These are phyloP conservation scores for Gnatocerus cornutus DNA, from an alignment of 2,888 invertebrate species.

Conservation along the genomic window DNA sequence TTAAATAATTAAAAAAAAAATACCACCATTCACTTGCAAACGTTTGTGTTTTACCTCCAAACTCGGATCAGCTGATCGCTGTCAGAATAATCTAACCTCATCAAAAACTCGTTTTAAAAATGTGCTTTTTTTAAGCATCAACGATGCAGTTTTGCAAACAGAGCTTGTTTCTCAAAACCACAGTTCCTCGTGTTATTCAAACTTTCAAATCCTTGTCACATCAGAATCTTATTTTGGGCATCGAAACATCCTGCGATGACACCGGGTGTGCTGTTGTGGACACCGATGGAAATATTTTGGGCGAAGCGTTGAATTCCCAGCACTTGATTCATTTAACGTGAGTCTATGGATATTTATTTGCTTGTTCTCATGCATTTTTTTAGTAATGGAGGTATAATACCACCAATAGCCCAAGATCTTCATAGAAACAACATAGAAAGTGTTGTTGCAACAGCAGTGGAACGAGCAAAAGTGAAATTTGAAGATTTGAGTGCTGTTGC, in stretches of 20 bases:
- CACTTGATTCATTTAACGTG: constrained; percentile 78
- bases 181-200: background rate
- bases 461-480: constrained; percentile 74
- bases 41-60: too few species aligned
- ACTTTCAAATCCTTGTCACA: background rate
- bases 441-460: constrained; percentile 81
- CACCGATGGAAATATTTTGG: constrained; percentile 80
- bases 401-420: constrained; percentile 86
- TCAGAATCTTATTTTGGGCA: constrained; percentile 80
- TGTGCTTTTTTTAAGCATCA: too few species aligned
- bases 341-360: too few species aligned
- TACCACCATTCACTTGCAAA: too few species aligned
- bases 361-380: background rate
- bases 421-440: constrained; percentile 85
- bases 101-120: too few species aligned
- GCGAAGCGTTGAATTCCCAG: constrained; percentile 89
- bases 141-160: background rate
- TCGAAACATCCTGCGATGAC: constrained; percentile 98
- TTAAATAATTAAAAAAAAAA: too few species aligned
- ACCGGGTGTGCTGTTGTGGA: constrained; percentile 94
- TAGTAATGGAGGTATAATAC: constrained; percentile 92
- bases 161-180: background rate
- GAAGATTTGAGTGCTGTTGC: constrained; percentile 90
- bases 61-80: too few species aligned
- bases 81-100: too few species aligned